Evolutionary conservation across 2,113 vertebrate genomes (phyloP), one percentile per base, ranked within the genome.

Genomic region (Tenrec ecaudatus): DNA sequence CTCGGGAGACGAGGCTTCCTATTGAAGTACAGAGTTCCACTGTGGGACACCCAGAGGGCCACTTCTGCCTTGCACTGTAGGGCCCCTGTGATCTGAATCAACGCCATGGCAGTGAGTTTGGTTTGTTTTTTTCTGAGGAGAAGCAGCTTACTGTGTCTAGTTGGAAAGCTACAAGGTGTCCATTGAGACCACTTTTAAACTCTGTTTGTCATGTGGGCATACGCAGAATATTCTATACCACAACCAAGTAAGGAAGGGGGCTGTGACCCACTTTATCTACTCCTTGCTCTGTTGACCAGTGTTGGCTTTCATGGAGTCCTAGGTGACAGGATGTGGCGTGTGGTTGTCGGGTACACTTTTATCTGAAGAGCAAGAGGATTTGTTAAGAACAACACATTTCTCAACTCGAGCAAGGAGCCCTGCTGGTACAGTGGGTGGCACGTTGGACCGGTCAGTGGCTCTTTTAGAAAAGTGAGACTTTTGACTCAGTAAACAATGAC

Each of bases 371-470:
- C 33, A 4, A 88, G 23, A 82, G 10, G 27, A 58, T 83, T 81
- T 94, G 53, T 79, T 58, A 40, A 91, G 38, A 91, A 85, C 69
- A 86, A 78, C 27, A 40, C 7, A 82, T 60, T 85, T 89, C 16
- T 78, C 36, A 82, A 75, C 33, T 69, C 20, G n/a, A 86, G 17
- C 6, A 62, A 22, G 60, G 60, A 53, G 60, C 60, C 60, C 60
- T 62, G 17, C 12, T 22, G 60, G 14, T 20, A 62, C 11, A 53
- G 9, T 10, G 47, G 47, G 12, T 12, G 9, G 9, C 47, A 53
- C 1, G 47, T 53, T 53, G 47, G 47, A 53, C 47, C 9, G 47
- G 9, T 53, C 47, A 10, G 9, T 53, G 47, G 47, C 12, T 10
- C 47, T 53, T 53, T 53, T 10, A 53, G 47, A 53, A 53, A 53